Conservation (phyloP, 2,888 invertebrate species). For the Phoenoteleia sp. region DNA sequence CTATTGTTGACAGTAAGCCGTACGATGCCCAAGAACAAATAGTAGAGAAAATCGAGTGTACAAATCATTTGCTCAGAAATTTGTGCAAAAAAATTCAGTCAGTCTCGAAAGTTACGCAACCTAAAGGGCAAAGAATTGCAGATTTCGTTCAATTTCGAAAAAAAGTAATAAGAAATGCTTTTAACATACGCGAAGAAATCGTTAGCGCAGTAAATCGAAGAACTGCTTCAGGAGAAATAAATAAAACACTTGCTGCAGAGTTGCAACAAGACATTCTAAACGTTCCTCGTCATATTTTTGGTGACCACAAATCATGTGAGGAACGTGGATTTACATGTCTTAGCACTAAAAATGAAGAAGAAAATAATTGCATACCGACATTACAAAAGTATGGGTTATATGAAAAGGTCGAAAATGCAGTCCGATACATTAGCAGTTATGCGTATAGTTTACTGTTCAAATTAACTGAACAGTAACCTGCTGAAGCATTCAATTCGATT, state of each 20-base stretch:
- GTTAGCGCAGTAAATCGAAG: slow-evolving; percentile 8
- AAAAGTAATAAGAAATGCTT: not conserved
- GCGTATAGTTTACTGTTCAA: slow-evolving; percentile 8
- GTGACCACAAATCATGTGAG: slow-evolving; percentile 21
- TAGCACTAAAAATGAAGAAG: not conserved
- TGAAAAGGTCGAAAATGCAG: not conserved
- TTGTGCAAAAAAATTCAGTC: slow-evolving; percentile 50
- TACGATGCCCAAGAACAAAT: slow-evolving; percentile 18
- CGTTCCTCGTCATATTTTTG: slow-evolving; percentile 29
- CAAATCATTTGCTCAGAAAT: slow-evolving; percentile 78
- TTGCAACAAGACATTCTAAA: slow-evolving; percentile 30
- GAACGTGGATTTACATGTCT: slow-evolving; percentile 4
- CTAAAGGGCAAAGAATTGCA: not conserved
- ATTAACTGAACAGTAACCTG: slow-evolving; percentile 29
- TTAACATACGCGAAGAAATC: not conserved
- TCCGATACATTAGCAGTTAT: slow-evolving; percentile 24
- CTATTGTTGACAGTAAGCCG: slow-evolving; percentile 25
- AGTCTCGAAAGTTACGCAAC: not conserved
- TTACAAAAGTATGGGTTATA: slow-evolving; percentile 19
- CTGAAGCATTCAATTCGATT: slow-evolving; percentile 54
- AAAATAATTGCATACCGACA: not conserved
- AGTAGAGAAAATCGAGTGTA: slow-evolving; percentile 73
- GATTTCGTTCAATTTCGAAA: not conserved
- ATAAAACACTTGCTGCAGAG: not conserved
- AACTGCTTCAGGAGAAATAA: not conserved